Evolutionary conservation across 1,140 invertebrate species (phyloP).

Genomic region (Holotrichia oblita): DNA sequence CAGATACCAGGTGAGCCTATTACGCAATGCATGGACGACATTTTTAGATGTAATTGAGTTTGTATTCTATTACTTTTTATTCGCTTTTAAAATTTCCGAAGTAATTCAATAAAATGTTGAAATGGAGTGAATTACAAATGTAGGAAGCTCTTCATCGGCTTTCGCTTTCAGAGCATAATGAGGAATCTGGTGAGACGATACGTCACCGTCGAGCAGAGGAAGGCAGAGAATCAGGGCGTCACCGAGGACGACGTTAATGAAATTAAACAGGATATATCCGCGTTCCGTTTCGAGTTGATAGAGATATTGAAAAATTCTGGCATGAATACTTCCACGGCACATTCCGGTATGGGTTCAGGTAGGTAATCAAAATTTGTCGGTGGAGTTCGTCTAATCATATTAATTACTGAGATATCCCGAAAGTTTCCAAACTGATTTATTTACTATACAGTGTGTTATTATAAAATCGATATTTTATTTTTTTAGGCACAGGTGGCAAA

Average conservation of each 20-base stretch:
- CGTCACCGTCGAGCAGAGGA: conserved; percentile 94
- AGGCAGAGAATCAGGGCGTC: conserved; percentile 94
- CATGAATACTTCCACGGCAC: conserved; percentile 87
- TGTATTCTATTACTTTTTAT: not conserved
- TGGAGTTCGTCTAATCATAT: not conserved
- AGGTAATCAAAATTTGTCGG: conserved; percentile 2
- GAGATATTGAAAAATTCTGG: conserved; percentile 94
- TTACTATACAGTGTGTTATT: too few species aligned
- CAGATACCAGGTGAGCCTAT: conserved; percentile 78
- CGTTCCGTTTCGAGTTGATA: conserved; percentile 93
- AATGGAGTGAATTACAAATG: not conserved
- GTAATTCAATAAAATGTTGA: not conserved
- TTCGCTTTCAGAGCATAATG: conserved; percentile 83
- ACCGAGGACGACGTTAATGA: conserved; percentile 99
- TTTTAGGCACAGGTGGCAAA: conserved; percentile 90
- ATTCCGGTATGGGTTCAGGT: conserved; percentile 69
- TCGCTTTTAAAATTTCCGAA: not conserved
- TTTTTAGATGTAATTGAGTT: conserved; percentile 17
- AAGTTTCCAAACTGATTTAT: too few species aligned
- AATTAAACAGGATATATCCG: conserved; percentile 98
- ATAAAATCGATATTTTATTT: too few species aligned
- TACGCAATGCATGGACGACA: conserved; percentile 7
- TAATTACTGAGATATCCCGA: not conserved
- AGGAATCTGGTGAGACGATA: conserved; percentile 93
- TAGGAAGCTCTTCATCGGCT: conserved; percentile 24